Evolutionary conservation across 2,113 vertebrate genomes (phyloP).

Genomic region (Vicugna pacos): DNA sequence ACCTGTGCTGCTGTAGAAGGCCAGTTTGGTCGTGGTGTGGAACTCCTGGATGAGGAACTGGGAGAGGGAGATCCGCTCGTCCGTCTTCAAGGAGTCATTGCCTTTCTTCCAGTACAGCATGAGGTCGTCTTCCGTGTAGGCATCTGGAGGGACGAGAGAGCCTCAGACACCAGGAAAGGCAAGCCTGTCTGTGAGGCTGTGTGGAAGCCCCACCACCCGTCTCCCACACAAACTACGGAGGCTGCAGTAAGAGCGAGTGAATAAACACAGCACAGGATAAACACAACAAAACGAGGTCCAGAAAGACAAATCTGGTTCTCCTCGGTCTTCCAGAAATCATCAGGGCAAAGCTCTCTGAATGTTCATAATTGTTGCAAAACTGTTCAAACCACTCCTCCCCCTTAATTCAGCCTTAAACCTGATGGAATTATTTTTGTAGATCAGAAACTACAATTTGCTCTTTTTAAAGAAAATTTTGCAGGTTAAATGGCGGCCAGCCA

Average conservation of each 20-base stretch:
- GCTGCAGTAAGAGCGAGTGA: background rate
- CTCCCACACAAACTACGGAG: background rate
- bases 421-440: background rate
- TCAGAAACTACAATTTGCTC: background rate
- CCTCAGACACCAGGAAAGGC: background rate
- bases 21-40: conserved; percentile 97
- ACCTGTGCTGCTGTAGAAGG: conserved; percentile 99
- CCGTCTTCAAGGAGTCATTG: conserved; percentile 97
- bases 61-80: conserved; percentile 97
- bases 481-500: background rate
- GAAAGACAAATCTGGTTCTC: background rate
- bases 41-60: conserved; percentile 99
- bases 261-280: background rate
- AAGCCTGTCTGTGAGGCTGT: background rate
- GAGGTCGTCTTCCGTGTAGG: conserved; percentile 98
- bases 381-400: background rate
- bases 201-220: no score
- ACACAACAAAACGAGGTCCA: background rate
- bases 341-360: background rate
- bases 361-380: background rate
- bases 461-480: background rate
- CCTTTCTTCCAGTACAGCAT: conserved; percentile 99
- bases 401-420: background rate
- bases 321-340: background rate
- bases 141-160: conserved; percentile 88